Conservation (phyloP, 2,797 vertebrate species). For the Eulemur coronatus region DNA sequence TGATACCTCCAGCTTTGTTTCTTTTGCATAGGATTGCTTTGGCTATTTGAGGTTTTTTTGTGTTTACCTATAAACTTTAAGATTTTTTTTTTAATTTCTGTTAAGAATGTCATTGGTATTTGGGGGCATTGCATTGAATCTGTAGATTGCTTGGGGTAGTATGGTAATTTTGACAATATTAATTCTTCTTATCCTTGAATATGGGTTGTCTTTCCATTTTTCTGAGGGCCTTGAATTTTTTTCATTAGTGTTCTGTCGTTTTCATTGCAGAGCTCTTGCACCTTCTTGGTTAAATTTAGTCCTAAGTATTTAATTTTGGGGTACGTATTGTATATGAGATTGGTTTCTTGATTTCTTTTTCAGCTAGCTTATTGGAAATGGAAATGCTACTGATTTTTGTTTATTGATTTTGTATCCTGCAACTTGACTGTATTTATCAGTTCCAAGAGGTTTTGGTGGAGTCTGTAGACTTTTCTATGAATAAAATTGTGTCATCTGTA, state of each 20-base stretch:
- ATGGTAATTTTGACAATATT: background rate
- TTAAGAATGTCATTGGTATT: background rate
- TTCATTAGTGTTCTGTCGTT: background rate
- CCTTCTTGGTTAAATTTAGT: background rate
- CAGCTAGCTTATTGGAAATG: background rate
- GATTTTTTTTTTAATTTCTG: background rate
- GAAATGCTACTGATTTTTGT: background rate
- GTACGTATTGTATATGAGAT: background rate
- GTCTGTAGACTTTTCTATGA: background rate
- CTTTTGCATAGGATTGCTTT: background rate
- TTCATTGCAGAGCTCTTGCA: background rate
- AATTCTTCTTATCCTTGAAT: background rate
- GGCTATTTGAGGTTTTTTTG: background rate
- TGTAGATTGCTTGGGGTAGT: background rate
- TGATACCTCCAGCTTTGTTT: background rate
- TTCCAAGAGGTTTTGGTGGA: background rate
- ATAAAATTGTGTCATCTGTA: background rate
- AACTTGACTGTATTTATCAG: background rate
- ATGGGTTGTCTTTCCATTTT: background rate
- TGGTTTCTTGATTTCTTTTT: background rate
- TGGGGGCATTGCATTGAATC: background rate
- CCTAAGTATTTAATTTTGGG: background rate
- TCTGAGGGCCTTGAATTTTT: background rate
- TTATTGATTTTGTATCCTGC: background rate
- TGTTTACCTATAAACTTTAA: background rate